Evolutionary conservation across 2,113 vertebrate species (phyloP).

Genomic region (Edolisoma coerulescens): DNA sequence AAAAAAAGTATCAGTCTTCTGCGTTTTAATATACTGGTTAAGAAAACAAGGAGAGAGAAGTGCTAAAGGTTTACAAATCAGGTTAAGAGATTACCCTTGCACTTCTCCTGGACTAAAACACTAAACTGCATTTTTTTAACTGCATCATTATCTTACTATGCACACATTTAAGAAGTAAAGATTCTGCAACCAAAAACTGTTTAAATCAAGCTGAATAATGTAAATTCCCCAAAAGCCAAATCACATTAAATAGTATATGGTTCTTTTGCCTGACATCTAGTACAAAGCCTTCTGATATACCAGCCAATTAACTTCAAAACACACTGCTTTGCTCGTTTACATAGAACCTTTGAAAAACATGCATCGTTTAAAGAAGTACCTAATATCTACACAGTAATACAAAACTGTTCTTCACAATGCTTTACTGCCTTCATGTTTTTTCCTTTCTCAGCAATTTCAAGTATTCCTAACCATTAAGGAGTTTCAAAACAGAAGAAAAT

Average conservation of each 20-base stretch:
- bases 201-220: not conserved
- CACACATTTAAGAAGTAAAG: not conserved
- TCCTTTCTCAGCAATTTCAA: not conserved
- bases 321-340: not conserved
- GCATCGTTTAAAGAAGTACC: not conserved
- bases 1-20: not conserved
- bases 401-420: not conserved
- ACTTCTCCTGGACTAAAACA: not conserved
- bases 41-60: not conserved
- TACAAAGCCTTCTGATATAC: not conserved
- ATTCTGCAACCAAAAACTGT: not conserved
- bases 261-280: not conserved
- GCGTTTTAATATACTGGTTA: not conserved
- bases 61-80: not conserved
- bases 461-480: not conserved
- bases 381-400: not conserved
- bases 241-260: not conserved
- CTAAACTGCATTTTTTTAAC: not conserved
- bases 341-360: not conserved
- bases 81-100: not conserved
- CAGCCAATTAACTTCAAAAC: not conserved
- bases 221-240: not conserved
- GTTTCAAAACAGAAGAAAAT: not conserved
- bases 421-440: not conserved
- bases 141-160: not conserved